Evolutionary conservation across 2,113 vertebrate species (phyloP).

Genomic region (Hydropotes inermis): DNA sequence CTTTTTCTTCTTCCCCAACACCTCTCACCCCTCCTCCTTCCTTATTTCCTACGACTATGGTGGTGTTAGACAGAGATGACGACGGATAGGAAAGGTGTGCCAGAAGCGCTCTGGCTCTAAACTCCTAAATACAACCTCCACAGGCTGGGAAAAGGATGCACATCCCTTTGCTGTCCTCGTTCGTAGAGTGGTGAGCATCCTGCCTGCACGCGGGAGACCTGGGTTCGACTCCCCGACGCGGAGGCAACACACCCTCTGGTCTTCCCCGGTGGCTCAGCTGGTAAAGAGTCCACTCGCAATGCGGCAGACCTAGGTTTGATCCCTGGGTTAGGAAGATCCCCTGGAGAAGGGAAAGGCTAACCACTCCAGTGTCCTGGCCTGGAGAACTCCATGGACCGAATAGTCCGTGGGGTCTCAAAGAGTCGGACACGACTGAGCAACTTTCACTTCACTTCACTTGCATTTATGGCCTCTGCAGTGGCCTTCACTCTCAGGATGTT

Average conservation of each 20-base stretch:
- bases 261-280: neutral
- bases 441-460: neutral
- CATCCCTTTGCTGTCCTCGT: neutral
- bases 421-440: neutral
- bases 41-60: neutral
- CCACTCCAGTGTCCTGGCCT: neutral
- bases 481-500: neutral
- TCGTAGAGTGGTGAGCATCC: neutral
- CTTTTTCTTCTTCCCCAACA: neutral
- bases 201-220: neutral
- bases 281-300: neutral
- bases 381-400: neutral
- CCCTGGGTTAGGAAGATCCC: neutral
- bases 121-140: neutral
- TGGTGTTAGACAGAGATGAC: neutral
- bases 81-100: neutral
- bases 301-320: neutral
- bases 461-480: neutral
- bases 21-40: neutral
- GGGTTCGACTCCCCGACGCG: neutral
- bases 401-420: neutral
- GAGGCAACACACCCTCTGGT: neutral
- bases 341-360: neutral
- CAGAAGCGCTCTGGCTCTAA: neutral
- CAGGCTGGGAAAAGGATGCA: neutral